Percentiles rank a stretch among this genome's conserved stretches.
Evolutionary conservation across 2,797 vertebrate genomes (phyloP).

Genomic region (Rhynchonycteris naso): DNA sequence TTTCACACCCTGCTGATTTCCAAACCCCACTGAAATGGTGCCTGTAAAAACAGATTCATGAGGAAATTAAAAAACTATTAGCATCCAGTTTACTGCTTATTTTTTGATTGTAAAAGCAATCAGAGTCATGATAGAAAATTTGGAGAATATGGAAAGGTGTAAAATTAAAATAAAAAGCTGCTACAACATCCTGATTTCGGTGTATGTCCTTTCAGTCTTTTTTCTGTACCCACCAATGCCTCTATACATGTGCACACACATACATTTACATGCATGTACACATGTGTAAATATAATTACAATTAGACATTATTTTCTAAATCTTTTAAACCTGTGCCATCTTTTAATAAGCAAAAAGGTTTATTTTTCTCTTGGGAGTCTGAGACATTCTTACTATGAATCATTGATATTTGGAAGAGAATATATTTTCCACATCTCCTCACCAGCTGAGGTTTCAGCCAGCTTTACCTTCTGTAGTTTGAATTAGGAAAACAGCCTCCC

Average conservation of each 20-base stretch:
- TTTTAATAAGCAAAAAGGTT: neutral
- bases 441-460: neutral
- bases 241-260: too few relatives aligned
- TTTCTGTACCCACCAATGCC: neutral
- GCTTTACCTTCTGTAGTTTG: neutral
- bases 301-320: neutral
- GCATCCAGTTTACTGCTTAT: neutral
- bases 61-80: conserved; percentile 69
- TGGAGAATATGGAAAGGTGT: conserved; percentile 26
- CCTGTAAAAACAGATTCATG: conserved; percentile 64
- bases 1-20: conserved; percentile 69
- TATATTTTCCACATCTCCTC: neutral
- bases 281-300: neutral
- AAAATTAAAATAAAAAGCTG: conserved; percentile 14
- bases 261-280: accelerated
- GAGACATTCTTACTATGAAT: neutral
- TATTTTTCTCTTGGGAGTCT: neutral
- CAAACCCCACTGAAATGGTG: conserved; percentile 63
- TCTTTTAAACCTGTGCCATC: neutral
- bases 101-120: conserved; percentile 62
- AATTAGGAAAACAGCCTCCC: neutral
- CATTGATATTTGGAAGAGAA: neutral
- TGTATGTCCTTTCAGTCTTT: conserved; percentile 34
- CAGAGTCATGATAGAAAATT: conserved; percentile 41
- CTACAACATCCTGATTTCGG: neutral